Evolutionary conservation across 2,113 vertebrate species (phyloP), one percentile per base, ranked within the genome.

Genomic region (Hippolais icterina): DNA sequence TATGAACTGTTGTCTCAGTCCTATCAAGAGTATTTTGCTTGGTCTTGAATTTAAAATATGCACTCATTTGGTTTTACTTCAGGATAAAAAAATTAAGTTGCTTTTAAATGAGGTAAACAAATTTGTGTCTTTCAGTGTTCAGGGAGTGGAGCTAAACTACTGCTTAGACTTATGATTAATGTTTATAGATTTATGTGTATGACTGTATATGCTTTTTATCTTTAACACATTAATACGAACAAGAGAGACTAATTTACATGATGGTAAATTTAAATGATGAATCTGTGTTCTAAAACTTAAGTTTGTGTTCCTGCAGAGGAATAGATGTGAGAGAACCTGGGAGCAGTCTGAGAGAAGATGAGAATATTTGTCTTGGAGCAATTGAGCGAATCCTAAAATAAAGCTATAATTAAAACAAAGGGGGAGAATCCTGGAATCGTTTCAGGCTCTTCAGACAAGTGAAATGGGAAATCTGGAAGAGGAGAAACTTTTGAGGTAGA

Each of bases 1-100:
- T 89, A 89, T 95, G 93, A 97, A 94, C 80, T 95, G 89, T 93
- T 93, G 37, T 96, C 92, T 97, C 68, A 91, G 87, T 68, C 69
- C 69, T 89, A 47, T 72, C 65, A 65, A 94, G 53, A 16, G 3
- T 61, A 35, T 37, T 93, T 75, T 83, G 24, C 70, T 83, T 74
- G 16, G 60, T 94, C 50, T 81, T 94, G 92, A 84, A 80, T 87
- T 94, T 47, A 63, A 96, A 93, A 95, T 82, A 82, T 15, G 42
- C 90, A 72, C 21, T 20, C 10, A 11, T 64, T 93, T 79, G 29
- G 66, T 90, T 96, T 92, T 92, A 31, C 21, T 95, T 94, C 87
- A 78, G 81, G n/a, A 44, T 80, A 66, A 95, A 94, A 68, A 70
- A 71, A 85, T 61, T 17, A 61, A 31, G 19, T 77, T 93, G 6